A percentile compares a stretch with the other conserved stretches of the same genome.
Evolutionary conservation across 1,140 invertebrate species (phyloP).

Genomic region (Streblospio benedicti): DNA sequence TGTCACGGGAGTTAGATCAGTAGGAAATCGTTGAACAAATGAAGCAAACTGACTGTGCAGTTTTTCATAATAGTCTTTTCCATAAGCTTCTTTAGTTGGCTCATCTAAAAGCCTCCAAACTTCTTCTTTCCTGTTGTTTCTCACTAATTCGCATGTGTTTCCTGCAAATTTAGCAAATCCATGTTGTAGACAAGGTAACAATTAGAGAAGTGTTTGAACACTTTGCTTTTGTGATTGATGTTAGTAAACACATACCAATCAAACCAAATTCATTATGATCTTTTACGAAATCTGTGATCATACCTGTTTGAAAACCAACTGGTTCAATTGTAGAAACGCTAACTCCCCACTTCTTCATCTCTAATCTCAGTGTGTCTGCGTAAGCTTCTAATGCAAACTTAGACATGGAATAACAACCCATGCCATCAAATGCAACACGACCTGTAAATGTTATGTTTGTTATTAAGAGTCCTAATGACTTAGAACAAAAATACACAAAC

Average conservation of each 20-base stretch:
- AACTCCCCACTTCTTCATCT: constrained; percentile 68
- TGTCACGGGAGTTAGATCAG: constrained; percentile 38
- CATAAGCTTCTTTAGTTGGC: constrained; percentile 28
- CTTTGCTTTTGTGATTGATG: too few relatives aligned
- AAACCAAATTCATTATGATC: too few relatives aligned
- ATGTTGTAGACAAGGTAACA: too few relatives aligned
- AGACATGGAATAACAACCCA: constrained; percentile 62
- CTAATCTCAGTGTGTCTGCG: constrained; percentile 67
- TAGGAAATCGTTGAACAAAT: neutral
- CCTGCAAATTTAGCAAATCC: too few relatives aligned
- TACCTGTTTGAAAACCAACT: constrained; percentile 52
- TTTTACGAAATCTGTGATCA: too few relatives aligned
- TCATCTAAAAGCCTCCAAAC: constrained; percentile 36
- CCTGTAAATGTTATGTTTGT: constrained; percentile 31
- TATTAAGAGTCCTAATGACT: too few relatives aligned
- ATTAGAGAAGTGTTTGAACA: too few relatives aligned
- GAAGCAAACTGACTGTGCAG: constrained; percentile 5
- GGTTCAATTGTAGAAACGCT: constrained; percentile 71
- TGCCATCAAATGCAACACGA: constrained; percentile 48
- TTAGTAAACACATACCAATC: too few relatives aligned
- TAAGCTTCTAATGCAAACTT: constrained; percentile 70
- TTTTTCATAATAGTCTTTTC: constrained; percentile 27
- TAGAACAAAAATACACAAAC: too few relatives aligned
- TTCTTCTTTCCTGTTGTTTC: constrained; percentile 28
- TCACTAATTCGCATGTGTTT: constrained; percentile 26